Evolutionary conservation across 1,140 invertebrate species (phyloP), one percentile per base, ranked within the genome.

Genomic region (Sminthurinus signatus): DNA sequence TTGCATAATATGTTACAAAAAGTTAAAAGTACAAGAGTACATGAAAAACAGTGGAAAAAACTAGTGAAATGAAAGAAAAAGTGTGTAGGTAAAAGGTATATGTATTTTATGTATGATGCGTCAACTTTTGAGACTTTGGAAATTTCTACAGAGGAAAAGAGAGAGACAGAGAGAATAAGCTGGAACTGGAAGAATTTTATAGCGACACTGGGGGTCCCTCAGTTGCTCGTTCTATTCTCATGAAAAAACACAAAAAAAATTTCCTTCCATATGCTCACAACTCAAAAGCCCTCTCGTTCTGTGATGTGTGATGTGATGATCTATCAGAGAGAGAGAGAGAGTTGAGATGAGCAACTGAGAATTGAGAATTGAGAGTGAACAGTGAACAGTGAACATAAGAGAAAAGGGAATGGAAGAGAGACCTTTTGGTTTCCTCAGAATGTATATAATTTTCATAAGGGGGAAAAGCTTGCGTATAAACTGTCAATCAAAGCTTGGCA

Each of bases 401-500:
- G n/a, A n/a, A n/a, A 8, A 28, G 23, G 23, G 51, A 54, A 25
- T 23, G 51, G 10, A 8, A 54, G 19, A 27, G 21, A 59, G 27
- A 23, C 32, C 32, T 27, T 46, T 19, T 62, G 31, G 28, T 56
- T 23, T 63, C 12, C 28, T 8, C 23, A 57, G 42, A 58, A 51
- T 64, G 43, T 52, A 17, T 60, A 56, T 42, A 65, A 65, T 65
- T 60, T 65, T 52, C 63, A 64, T 54, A 36, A 32, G 25, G 19
- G 57, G 63, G 57, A 65, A 65, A 65, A 60, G 19, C 56, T 65
- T 44, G 46, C 57, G 63, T 65, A 57, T 62, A 62, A 67, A 67
- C 29, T 71, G 69, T 71, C 69, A 71, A 71, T 71, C 69, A 71
- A 43, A 56, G 51, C n/a, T 65, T 71, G 69, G 69, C 69, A 71